phyloP scores from a whole-genome alignment of 2,113 vertebrate genomes.

The Hippocampus abdominalis region DNA sequence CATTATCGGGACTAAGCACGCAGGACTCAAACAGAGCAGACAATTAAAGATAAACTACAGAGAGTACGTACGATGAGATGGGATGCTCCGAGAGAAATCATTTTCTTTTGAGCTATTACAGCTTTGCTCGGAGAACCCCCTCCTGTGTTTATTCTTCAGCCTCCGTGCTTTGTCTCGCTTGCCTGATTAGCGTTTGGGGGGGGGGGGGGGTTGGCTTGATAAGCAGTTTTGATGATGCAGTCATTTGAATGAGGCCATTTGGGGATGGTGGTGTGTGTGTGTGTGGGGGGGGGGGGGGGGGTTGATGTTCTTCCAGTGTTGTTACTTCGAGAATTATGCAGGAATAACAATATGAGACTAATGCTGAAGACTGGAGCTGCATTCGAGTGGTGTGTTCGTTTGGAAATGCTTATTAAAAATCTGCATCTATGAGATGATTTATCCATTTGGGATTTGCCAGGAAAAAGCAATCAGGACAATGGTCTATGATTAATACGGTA shows the following conservation, averaged over 20 bases:
- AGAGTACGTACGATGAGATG: neutral
- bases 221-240: slow-evolving; percentile 42
- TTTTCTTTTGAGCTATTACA: neutral
- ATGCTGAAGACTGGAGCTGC: neutral
- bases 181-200: slow-evolving; percentile 44
- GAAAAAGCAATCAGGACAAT: slow-evolving; percentile 34
- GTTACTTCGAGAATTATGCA: slow-evolving; percentile 20
- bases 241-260: slow-evolving; percentile 24
- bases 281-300: neutral
- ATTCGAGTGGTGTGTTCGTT: neutral
- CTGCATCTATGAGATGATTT: neutral
- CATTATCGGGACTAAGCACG: slow-evolving; percentile 6
- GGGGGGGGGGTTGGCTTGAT: slow-evolving; percentile 34
- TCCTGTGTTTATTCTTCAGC: slow-evolving; percentile 27
- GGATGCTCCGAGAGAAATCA: slow-evolving; percentile 1
- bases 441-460: neutral
- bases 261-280: too few species aligned
- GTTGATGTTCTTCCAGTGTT: neutral
- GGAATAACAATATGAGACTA: slow-evolving; percentile 4
- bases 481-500: slow-evolving; percentile 34
- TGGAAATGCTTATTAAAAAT: neutral
- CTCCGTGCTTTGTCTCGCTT: slow-evolving; percentile 37
- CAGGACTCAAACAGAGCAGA: slow-evolving; percentile 11
- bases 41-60: slow-evolving; percentile 31
- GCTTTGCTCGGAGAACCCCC: slow-evolving; percentile 18